Evolutionary conservation across 2,888 invertebrate species (phyloP), one percentile per base, ranked within the genome.

Genomic region (Temnothorax ravouxi): DNA sequence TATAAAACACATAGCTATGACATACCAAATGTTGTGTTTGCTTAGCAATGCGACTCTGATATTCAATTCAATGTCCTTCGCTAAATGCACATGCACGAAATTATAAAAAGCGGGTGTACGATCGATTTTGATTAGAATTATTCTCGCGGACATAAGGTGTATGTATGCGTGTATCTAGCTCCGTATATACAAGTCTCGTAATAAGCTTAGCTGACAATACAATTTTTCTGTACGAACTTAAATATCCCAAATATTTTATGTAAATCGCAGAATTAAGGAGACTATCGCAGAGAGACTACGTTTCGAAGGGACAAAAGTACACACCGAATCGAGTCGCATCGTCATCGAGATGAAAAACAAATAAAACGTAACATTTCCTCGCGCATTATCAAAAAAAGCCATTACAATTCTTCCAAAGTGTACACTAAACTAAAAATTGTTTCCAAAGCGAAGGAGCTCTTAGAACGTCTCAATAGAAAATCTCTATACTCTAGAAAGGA

Each of bases 1-100:
- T 91, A 92, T 92, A 92, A 92, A 93, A 93, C 91, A 92, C 91
- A 91, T 92, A 93, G 91, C 91, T 90, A 91, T 88, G 90, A 91
- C 88, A 91, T 91, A 91, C 90, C 90, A 90, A 92, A 91, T 90
- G 88, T 86, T 88, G 76, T 88, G 86, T 88, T 79, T 88, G 85
- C 84, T 91, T 90, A 89, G 90, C 91, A 90, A 91, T 91, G 92
- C 92, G 91, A 91, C 89, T 91, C 90, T 50, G 83, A 87, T 85
- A 86, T 85, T 88, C 64, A 86, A 86, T 85, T 88, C 64, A 86
- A 87, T 87, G 85, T 85, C 80, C 75, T 83, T 76, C 64, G 84
- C 85, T 90, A 88, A 90, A 89, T 90, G 90, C 90, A 87, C 90
- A 88, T 89, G 87, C 87, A 86, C 67, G 50, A 85, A 89, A 90